Evolutionary conservation across 2,797 vertebrate species (phyloP), one percentile per base, ranked within the genome.

Genomic region (Cryptoprocta ferox): DNA sequence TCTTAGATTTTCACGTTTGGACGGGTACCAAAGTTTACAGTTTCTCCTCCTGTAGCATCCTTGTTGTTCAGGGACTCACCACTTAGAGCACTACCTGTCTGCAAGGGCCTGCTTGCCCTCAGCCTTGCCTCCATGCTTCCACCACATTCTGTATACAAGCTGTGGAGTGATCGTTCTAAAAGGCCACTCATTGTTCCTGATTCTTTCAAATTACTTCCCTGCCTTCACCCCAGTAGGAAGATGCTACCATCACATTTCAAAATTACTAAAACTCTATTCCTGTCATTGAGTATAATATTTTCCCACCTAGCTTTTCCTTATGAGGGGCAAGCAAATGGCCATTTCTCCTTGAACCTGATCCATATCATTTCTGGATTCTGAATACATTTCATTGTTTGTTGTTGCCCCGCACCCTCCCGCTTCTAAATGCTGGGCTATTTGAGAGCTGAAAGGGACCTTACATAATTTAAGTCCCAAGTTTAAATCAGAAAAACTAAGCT

Each of bases 361-460:
- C n/a, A 0, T 61, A n/a, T n/a, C 18, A 78, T 59, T 92, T 92
- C n/a, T 81, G 21, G 10, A 82, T 78, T 88, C 30, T 53, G 48
- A 78, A 63, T 66, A 28, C 50, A 70, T 82, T 85, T 56, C 7
- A 75, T 70, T 81, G 73, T 75, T 80, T 85, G 8, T 87, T 79
- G 30, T 16, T n/a, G n/a, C n/a, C n/a, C n/a, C n/a, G n/a, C n/a
- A n/a, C n/a, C n/a, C n/a, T n/a, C n/a, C n/a, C n/a, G n/a, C n/a
- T n/a, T n/a, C n/a, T n/a, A n/a, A 42, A 16, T 59, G 26, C n/a
- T 87, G 3, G 16, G 85, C 16, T 53, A 84, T 37, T 50, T 81
- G 78, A 91, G 32, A 86, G 39, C 30, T 79, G 12, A 28, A 94
- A 94, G 30, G 21, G 1, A 39, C 6, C 1, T 59, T 32, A 26